A percentile compares a stretch with the other conserved stretches of the same genome.
phyloP scores from a whole-genome alignment of 2,113 vertebrate genomes.

The Gasterosteus nipponicus region DNA sequence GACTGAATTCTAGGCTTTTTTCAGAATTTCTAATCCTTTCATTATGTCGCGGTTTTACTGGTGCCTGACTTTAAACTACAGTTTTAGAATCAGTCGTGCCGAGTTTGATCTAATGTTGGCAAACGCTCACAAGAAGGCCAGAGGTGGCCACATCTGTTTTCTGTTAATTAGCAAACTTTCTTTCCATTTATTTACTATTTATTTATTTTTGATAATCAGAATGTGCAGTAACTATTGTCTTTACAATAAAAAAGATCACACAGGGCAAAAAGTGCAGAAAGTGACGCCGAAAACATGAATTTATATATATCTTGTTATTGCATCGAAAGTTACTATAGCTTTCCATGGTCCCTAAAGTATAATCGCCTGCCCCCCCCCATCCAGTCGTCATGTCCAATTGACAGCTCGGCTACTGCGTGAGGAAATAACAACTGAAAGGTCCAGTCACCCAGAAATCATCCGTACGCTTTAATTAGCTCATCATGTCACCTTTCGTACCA shows the following conservation, averaged over 20 bases:
- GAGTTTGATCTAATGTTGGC: conserved; percentile 2
- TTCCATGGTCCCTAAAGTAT: conserved; percentile 17
- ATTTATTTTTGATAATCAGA: neutral
- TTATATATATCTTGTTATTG: conserved; percentile 35
- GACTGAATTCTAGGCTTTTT: conserved; percentile 23
- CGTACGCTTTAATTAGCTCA: conserved; percentile 39
- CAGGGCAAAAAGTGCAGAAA: neutral
- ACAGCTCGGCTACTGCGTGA: conserved; percentile 19
- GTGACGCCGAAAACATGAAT: neutral
- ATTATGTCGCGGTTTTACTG: conserved; percentile 3
- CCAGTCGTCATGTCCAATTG: conserved; percentile 17
- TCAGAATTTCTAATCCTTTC: conserved; percentile 43
- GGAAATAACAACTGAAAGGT: conserved; percentile 38
- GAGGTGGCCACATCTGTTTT: neutral
- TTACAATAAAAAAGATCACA: neutral
- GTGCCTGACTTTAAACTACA: conserved; percentile 13
- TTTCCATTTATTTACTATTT: too few species aligned
- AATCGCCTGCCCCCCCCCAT: neutral
- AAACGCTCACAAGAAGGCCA: neutral
- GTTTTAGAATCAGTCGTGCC: neutral
- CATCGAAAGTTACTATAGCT: conserved; percentile 37
- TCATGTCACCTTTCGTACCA: conserved; percentile 48
- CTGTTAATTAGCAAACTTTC: neutral
- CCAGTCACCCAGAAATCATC: conserved; percentile 55
- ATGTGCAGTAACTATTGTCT: neutral